Conservation (phyloP, 2,888 invertebrate species). For the Yponomeuta plumbellus region DNA sequence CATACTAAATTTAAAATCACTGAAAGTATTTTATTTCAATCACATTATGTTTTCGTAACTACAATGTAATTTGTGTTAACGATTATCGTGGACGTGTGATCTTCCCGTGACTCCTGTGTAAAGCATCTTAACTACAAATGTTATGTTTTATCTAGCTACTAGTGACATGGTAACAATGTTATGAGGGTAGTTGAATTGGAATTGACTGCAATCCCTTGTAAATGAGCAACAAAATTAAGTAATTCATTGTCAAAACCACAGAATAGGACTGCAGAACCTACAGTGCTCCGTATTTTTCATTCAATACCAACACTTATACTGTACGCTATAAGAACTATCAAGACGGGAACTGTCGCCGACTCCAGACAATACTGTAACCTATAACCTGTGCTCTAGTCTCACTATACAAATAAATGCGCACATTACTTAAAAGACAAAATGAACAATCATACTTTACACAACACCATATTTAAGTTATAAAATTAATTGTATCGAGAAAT, state of each 20-base stretch:
- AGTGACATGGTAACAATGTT: neutral
- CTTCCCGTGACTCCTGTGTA: neutral
- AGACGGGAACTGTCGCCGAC: too few relatives aligned
- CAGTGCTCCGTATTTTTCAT: too few relatives aligned
- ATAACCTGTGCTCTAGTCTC: neutral
- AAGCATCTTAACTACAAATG: neutral
- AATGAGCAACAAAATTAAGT: neutral
- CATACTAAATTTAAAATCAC: too few relatives aligned
- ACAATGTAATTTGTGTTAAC: too few relatives aligned
- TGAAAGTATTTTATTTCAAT: too few relatives aligned
- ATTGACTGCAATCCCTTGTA: neutral
- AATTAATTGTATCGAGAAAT: conserved; percentile 3
- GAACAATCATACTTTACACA: neutral
- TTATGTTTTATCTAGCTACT: neutral
- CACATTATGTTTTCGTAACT: too few relatives aligned
- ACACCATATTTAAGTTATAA: neutral
- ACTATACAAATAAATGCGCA: neutral
- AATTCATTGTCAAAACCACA: neutral
- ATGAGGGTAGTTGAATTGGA: neutral
- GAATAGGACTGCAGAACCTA: neutral
- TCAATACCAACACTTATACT: too few relatives aligned
- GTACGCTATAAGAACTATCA: too few relatives aligned
- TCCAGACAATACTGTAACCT: neutral
- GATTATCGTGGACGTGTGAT: too few relatives aligned
- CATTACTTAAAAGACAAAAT: neutral